Conservation (phyloP, 2,888 invertebrate species). For the Aphidoletes aphidimyza region DNA sequence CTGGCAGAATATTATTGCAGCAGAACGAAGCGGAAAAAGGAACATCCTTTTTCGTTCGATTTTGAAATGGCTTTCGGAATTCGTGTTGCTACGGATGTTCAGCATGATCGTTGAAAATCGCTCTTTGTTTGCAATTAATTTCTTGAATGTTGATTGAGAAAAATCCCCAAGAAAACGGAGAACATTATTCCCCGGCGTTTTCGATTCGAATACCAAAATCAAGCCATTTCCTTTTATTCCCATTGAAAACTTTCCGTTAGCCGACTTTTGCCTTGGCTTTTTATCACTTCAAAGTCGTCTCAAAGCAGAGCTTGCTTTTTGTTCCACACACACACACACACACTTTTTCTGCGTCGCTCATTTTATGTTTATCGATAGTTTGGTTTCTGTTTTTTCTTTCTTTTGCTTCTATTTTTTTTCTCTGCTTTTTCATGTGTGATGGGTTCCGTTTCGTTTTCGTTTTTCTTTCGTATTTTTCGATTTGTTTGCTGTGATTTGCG, state of each 20-base stretch:
- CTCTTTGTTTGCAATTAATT: slow-evolving; percentile 18
- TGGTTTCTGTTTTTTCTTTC: not conserved
- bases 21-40: slow-evolving; percentile 16
- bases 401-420: not conserved
- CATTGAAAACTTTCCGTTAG: not conserved
- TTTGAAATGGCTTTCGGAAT: slow-evolving; percentile 1
- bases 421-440: not conserved
- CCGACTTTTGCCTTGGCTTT: not conserved
- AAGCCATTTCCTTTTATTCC: not conserved
- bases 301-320: not conserved
- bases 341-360: slow-evolving; percentile 16
- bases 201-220: not conserved
- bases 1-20: slow-evolving; percentile 48
- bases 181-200: not conserved
- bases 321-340: too few species aligned
- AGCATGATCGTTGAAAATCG: slow-evolving; percentile 1
- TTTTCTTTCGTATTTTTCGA: not conserved
- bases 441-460: not conserved
- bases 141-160: too few species aligned
- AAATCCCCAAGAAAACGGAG: too few species aligned
- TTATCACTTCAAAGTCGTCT: not conserved
- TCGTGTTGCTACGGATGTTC: not conserved
- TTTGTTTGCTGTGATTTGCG: slow-evolving; percentile 37
- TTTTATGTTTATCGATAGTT: slow-evolving; percentile 51
- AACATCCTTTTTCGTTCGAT: not conserved